Evolutionary conservation across 2,888 invertebrate species (phyloP), one percentile per base, ranked within the genome.

Genomic region (Oscheius sp.): DNA sequence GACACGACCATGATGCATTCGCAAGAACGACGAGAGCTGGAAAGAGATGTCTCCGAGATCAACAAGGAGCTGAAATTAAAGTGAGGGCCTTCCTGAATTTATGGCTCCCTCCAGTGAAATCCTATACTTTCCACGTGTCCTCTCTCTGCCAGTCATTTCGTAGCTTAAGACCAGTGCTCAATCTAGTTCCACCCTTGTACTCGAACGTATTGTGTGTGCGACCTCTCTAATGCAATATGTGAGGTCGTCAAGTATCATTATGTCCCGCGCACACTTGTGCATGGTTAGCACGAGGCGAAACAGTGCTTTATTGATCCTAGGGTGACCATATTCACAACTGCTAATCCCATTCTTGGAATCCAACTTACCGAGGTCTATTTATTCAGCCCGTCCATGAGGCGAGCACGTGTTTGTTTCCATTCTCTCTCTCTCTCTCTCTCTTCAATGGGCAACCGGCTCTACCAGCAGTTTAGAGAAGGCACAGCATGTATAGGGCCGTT

Each of bases 1-100:
- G 95, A 95, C 88, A 92, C 93, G 70, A 93, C 93, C 75, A 95
- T 94, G 89, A 95, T 95, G 87, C 96, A 96, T 90, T 94, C 95
- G 87, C 93, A 93, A 77, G 96, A 98, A 90, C 92, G 97, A 73
- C 93, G 96, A 86, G 96, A 97, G 87, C 92, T 95, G 80, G 96
- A 97, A 90, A 94, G 94, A 90, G 93, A 94, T 1, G 94, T 95
- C 90, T 94, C 96, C 87, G 95, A 96, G 88, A 92, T 96, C 75
- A 94, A 95, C 82, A 92, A 93, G 82, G 96, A 96, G 89, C 92
- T 97, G 80, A 94, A 96, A 89, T 92, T 96, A 75, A 94, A 95
- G 90, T 94, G 93, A 88, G 89, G 85, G 37, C 35, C 21, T n/a
- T 21, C 21, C 63, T 5, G 2, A 29, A 48, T 47, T 2, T 33